phyloP scores from a whole-genome alignment of 2,797 vertebrate genomes.

The Mycteria americana region DNA sequence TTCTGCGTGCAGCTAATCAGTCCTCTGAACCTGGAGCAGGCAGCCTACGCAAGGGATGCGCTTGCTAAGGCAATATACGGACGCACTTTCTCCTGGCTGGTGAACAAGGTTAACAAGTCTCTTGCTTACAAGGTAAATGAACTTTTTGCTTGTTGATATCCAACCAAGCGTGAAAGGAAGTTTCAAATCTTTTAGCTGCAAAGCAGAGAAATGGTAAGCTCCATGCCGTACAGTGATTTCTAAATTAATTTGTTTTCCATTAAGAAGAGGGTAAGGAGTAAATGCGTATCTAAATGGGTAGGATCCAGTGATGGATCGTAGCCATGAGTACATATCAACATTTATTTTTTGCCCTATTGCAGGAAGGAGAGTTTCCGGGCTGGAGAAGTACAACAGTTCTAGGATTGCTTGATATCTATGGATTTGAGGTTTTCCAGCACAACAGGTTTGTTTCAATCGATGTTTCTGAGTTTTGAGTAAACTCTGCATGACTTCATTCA shows the following conservation, averaged over 20 bases:
- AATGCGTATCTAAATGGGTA: not conserved
- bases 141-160: not conserved
- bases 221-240: not conserved
- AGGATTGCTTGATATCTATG: slow-evolving; percentile 97
- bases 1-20: slow-evolving; percentile 83
- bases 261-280: not conserved
- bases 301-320: rapidly evolving
- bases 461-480: not conserved
- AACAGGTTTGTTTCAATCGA: slow-evolving; percentile 83
- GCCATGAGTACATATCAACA: not conserved
- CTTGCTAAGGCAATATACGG: slow-evolving; percentile 94
- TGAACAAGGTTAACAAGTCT: slow-evolving; percentile 93
- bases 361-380: slow-evolving; percentile 86
- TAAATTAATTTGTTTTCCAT: not conserved
- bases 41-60: slow-evolving; percentile 89
- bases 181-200: not conserved
- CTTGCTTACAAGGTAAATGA: slow-evolving; percentile 86
- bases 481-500: not conserved
- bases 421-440: slow-evolving; percentile 96
- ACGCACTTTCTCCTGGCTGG: slow-evolving; percentile 96
- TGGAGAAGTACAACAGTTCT: slow-evolving; percentile 86
- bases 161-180: rapidly evolving
- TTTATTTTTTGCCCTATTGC: not conserved
- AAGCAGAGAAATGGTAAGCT: not conserved
- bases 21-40: slow-evolving; percentile 94